Evolutionary conservation across 2,888 invertebrate species (phyloP).

Genomic region (Apamea anceps): DNA sequence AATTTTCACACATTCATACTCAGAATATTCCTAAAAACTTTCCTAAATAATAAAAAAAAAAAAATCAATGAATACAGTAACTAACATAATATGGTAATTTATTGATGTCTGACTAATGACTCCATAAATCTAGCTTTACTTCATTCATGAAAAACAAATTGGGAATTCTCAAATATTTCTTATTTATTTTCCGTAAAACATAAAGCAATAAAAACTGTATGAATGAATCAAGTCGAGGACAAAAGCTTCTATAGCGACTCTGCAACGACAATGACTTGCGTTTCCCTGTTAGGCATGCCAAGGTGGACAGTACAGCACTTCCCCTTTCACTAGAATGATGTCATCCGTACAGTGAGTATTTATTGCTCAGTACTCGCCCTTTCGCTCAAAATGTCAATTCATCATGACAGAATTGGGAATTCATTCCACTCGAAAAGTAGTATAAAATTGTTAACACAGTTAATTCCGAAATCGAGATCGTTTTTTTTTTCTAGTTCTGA

Average conservation of each 20-base stretch:
- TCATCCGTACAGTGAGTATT: slow-evolving; percentile 19
- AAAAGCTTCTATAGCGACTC: not conserved
- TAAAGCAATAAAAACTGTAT: not conserved
- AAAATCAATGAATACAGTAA: not conserved
- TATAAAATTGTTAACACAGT: not conserved
- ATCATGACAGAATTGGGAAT: not conserved
- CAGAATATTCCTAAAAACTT: not conserved
- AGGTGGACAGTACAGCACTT: slow-evolving; percentile 49
- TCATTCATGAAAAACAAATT: not conserved
- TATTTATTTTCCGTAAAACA: not conserved
- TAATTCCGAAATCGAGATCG: not conserved
- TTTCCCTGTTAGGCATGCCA: slow-evolving; percentile 33
- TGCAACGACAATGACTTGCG: slow-evolving; percentile 24
- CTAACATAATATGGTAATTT: not conserved
- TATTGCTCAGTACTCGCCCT: slow-evolving; percentile 5
- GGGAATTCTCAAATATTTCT: not conserved
- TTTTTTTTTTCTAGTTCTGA: not conserved
- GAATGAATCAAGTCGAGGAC: slow-evolving; percentile 2
- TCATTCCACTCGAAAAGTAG: not conserved
- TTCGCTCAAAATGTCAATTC: slow-evolving; percentile 25
- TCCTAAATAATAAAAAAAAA: not conserved
- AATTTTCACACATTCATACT: not conserved
- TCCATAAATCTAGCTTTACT: not conserved
- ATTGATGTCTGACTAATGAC: not conserved
- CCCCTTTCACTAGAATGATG: slow-evolving; percentile 44